Evolutionary conservation across 2,797 vertebrate species (phyloP).

Genomic region (Leptodactylus fallax): DNA sequence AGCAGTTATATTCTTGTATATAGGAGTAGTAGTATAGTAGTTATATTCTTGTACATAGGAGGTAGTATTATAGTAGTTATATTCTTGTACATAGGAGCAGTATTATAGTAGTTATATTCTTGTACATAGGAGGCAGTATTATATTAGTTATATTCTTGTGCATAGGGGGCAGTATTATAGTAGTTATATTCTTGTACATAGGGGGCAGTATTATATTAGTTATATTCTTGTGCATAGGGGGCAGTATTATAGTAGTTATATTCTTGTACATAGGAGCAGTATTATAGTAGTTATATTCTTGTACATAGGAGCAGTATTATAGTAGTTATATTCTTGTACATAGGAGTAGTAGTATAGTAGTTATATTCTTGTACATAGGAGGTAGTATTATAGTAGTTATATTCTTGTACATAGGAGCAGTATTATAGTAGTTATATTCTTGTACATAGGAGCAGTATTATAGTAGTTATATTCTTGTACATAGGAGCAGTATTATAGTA

Average conservation of each 20-base stretch:
- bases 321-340: conserved; percentile 5
- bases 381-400: conserved; percentile 10
- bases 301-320: background rate
- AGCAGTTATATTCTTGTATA: background rate
- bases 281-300: conserved; percentile 4
- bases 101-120: too few relatives aligned
- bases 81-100: background rate
- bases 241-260: conserved; percentile 9
- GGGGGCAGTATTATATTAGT: background rate
- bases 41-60: conserved; percentile 1
- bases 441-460: background rate
- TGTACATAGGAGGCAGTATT: background rate
- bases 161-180: background rate
- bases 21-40: background rate
- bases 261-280: background rate
- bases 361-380: conserved; percentile 7
- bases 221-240: background rate
- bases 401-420: background rate
- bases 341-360: conserved; percentile 3
- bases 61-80: background rate
- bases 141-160: background rate
- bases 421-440: conserved; percentile 19
- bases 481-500: conserved; percentile 3
- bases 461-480: conserved; percentile 1
- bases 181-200: background rate